Percentiles rank a stretch among this genome's conserved stretches.
Evolutionary conservation across 2,888 invertebrate species (phyloP).

Genomic region (Drosophila atroscutellata): DNA sequence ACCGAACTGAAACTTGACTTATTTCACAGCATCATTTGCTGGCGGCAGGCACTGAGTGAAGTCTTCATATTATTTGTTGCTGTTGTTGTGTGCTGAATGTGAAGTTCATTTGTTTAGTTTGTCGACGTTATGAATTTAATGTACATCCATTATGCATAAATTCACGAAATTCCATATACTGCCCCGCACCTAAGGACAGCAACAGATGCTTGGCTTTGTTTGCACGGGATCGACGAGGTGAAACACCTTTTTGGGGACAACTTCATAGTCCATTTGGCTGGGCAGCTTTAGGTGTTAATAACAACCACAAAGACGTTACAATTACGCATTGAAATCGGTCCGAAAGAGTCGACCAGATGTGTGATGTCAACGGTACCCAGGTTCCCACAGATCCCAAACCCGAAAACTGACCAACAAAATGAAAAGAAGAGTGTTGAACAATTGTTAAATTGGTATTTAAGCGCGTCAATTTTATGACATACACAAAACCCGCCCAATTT

Average conservation of each 20-base stretch:
- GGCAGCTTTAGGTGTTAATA: slow-evolving; percentile 76
- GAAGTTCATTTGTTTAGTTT: slow-evolving; percentile 46
- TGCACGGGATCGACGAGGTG: slow-evolving; percentile 48
- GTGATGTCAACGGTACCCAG: slow-evolving; percentile 72
- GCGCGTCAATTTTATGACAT: slow-evolving; percentile 63
- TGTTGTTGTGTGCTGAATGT: slow-evolving; percentile 16
- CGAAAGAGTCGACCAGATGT: slow-evolving; percentile 51
- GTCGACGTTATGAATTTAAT: slow-evolving; percentile 78
- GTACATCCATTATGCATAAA: slow-evolving; percentile 79
- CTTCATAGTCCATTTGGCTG: slow-evolving; percentile 82
- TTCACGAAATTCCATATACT: slow-evolving; percentile 75
- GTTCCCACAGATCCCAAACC: slow-evolving; percentile 67
- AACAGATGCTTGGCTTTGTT: slow-evolving; percentile 61
- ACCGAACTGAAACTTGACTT: slow-evolving; percentile 25
- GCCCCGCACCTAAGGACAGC: slow-evolving; percentile 15
- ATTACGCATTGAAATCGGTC: slow-evolving; percentile 80
- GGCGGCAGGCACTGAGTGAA: slow-evolving; percentile 7
- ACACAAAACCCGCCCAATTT: slow-evolving; percentile 19
- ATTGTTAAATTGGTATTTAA: slow-evolving; percentile 75
- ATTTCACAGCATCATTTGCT: slow-evolving; percentile 50
- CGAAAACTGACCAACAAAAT: not conserved
- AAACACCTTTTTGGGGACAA: slow-evolving; percentile 56
- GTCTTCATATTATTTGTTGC: slow-evolving; percentile 21
- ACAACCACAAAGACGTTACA: slow-evolving; percentile 81
- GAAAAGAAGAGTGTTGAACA: slow-evolving; percentile 59